phyloP scores from a whole-genome alignment of 2,888 invertebrate genomes.

The Nomada lathburiana region DNA sequence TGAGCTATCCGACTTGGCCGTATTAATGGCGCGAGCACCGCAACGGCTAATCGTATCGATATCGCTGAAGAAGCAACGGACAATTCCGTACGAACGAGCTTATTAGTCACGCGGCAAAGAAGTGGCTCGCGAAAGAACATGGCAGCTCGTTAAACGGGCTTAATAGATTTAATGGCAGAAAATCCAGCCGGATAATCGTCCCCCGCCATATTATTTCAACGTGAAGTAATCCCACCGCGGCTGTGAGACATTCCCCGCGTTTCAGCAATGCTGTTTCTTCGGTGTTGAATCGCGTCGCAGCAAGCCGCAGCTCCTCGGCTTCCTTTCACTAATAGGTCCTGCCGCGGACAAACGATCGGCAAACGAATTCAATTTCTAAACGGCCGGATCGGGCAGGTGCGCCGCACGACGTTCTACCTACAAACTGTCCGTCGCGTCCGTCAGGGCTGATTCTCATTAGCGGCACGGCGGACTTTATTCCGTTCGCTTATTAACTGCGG shows the following conservation, averaged over 20 bases:
- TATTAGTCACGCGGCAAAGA: neutral
- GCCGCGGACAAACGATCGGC: conserved; percentile 53
- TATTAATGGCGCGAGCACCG: too few relatives aligned
- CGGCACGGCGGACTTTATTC: conserved; percentile 43
- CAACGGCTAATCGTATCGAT: neutral
- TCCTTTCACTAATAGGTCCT: conserved; percentile 68
- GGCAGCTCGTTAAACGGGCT: conserved; percentile 51
- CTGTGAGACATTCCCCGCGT: conserved; percentile 41
- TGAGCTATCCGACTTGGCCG: neutral
- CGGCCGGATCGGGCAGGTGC: conserved; percentile 58
- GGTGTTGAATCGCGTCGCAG: conserved; percentile 31
- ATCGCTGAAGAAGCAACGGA: neutral
- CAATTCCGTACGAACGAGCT: neutral
- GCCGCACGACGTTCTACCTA: conserved; percentile 50
- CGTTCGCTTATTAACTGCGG: conserved; percentile 59
- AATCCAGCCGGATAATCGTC: conserved; percentile 50
- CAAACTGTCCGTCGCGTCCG: conserved; percentile 54
- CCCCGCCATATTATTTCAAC: conserved; percentile 48
- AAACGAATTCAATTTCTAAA: conserved; percentile 66
- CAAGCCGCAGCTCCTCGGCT: conserved; percentile 23
- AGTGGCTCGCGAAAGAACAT: conserved; percentile 22
- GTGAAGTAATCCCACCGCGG: conserved; percentile 44
- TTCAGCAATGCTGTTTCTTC: conserved; percentile 51
- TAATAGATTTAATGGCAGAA: conserved; percentile 62
- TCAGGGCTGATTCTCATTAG: conserved; percentile 62